Evolutionary conservation across 2,797 vertebrate genomes (phyloP), one percentile per base, ranked within the genome.

Genomic region (Graptemys geographica): DNA sequence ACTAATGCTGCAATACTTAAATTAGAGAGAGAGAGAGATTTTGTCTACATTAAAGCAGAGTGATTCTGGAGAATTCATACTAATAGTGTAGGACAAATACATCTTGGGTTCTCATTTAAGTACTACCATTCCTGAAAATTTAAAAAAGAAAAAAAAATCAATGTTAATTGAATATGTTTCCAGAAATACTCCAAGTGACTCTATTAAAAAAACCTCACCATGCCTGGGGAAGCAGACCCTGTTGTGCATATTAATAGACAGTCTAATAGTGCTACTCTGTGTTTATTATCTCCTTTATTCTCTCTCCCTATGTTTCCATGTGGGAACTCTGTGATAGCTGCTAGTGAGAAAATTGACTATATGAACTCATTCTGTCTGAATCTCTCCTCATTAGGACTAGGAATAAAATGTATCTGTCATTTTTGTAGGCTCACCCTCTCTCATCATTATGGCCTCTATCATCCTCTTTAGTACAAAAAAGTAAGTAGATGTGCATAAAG

Each of bases 151-250:
- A 87, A 84, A 84, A 76, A 82, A 72, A 74, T 56, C 51, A 44
- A 49, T 5, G 47, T 49, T 96, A 94, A 96, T 86, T 90, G 85
- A 53, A 80, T 87, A 8, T 72, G 21, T 89, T 96, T 96, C 92
- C 12, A 94, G 94, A 94, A 96, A 93, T 86, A 51, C 74, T 94
- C 84, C 76, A 91, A 86, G 92, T 95, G 76, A 93, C 69, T 90
- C 85, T 16, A 91, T 89, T 93, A 81, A 88, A 47, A 81, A 56
- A 18, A 86, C 74, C 80, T 83, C 87, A 79, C 65, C 12, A 81
- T 82, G 93, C 92, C 92, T 95, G 72, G 88, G 93, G 93, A 97
- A 83, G 90, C 9, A 79, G 47, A 80, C 86, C 80, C 80, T 86
- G 47, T 47, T 83, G 33, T 84, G 78, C 81, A 87, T 95, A 92